Evolutionary conservation across 1,140 invertebrate species (phyloP).

Genomic region (Drosophila lowei): DNA sequence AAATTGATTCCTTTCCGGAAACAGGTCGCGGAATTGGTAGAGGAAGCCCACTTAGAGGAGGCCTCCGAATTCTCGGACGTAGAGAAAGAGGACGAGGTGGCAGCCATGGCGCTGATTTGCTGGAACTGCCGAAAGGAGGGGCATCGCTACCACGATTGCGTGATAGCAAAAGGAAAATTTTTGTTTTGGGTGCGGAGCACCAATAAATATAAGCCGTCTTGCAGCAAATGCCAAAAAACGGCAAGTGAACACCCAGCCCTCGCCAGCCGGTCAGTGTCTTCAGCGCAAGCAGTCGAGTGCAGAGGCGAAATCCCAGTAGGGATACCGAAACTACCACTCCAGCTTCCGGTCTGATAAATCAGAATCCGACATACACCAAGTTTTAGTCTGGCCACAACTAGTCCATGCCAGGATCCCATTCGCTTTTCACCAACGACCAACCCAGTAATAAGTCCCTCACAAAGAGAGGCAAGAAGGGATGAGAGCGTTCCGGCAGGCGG

Average conservation of each 20-base stretch:
- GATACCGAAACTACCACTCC: background rate
- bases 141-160: conserved; percentile 26
- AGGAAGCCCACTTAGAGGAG: background rate
- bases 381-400: too few species aligned
- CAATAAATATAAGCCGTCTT: conserved; percentile 9
- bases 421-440: too few species aligned
- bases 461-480: background rate
- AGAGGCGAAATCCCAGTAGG: too few species aligned
- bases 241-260: conserved; percentile 1
- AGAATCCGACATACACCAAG: too few species aligned
- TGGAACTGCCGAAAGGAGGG: conserved; percentile 32
- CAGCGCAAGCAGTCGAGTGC: background rate
- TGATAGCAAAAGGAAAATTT: conserved; percentile 1
- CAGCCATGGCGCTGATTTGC: conserved; percentile 1
- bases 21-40: conserved; percentile 2
- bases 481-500: background rate
- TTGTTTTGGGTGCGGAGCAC: background rate
- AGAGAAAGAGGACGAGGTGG: background rate
- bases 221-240: conserved; percentile 19
- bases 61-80: background rate
- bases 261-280: conserved; percentile 1
- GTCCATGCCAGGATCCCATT: too few species aligned
- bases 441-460: too few species aligned
- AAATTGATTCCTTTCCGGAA: conserved; percentile 8
- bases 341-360: background rate